Evolutionary conservation across 2,797 vertebrate genomes (phyloP).

Genomic region (Characodon lateralis): DNA sequence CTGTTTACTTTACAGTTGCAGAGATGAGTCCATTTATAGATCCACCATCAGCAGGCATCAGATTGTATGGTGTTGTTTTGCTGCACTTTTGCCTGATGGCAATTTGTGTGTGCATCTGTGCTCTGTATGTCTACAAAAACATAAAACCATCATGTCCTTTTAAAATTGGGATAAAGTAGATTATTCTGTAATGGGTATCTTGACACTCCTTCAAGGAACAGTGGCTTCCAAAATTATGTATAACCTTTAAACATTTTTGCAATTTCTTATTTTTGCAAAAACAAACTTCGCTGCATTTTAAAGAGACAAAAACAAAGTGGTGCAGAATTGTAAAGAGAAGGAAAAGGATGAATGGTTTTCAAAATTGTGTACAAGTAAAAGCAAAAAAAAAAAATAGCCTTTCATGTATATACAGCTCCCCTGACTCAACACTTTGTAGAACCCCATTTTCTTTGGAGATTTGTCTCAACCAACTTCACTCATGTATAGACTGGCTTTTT

Average conservation of each 20-base stretch:
- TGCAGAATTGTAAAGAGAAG: neutral
- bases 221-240: too few species aligned
- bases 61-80: conserved; percentile 35
- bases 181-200: neutral
- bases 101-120: conserved; percentile 18
- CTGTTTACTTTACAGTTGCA: conserved; percentile 10
- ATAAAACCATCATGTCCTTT: neutral
- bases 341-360: neutral
- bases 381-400: too few species aligned
- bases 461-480: neutral
- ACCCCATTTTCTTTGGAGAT: neutral
- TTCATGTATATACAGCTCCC: too few species aligned
- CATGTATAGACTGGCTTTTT: neutral
- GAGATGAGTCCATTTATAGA: conserved; percentile 9
- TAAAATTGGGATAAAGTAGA: neutral
- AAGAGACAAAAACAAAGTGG: neutral
- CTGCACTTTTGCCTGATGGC: conserved; percentile 9
- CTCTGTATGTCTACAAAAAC: neutral
- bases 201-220: too few species aligned
- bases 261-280: neutral
- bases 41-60: conserved; percentile 23
- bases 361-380: too few species aligned
- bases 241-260: too few species aligned
- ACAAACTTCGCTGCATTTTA: neutral
- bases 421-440: neutral